These are phyloP conservation scores for Scaptomyza parva DNA, from an alignment of 2,888 invertebrate species.

Conservation along the genomic window DNA sequence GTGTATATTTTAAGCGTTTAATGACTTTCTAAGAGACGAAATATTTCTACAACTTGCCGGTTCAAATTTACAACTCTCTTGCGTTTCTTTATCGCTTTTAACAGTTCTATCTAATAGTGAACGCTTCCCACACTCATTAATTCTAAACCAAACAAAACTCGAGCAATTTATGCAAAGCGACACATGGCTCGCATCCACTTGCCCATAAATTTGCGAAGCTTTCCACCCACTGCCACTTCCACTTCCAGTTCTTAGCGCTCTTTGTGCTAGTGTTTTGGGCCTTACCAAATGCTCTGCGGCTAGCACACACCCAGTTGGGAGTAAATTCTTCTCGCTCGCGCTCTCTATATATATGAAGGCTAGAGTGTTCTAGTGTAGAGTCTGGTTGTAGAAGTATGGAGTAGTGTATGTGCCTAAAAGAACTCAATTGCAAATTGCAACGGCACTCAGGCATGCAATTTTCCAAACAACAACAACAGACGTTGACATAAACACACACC, in stretches of 20 bases:
- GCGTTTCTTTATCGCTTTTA: constrained; percentile 14
- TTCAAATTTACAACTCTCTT: constrained; percentile 6
- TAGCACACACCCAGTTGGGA: constrained; percentile 39
- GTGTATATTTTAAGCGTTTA: too few species aligned
- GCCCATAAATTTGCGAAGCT: constrained; percentile 42
- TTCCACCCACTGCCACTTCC: constrained; percentile 52
- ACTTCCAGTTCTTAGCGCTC: constrained; percentile 18
- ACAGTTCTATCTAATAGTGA: constrained; percentile 7
- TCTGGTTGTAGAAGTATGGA: background rate
- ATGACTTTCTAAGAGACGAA: too few species aligned
- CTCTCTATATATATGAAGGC: background rate
- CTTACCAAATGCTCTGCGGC: constrained; percentile 35
- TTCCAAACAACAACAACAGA: constrained; percentile 54
- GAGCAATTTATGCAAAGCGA: constrained; percentile 76
- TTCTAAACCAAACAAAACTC: constrained; percentile 71
- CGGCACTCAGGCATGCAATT: constrained; percentile 77
- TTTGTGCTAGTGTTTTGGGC: constrained; percentile 14
- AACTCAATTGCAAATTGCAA: constrained; percentile 80
- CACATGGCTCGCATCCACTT: constrained; percentile 56
- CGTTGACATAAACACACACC: constrained; percentile 31
- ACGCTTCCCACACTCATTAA: constrained; percentile 54
- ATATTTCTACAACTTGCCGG: background rate
- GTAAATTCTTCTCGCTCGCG: constrained; percentile 29
- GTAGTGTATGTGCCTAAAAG: constrained; percentile 37
- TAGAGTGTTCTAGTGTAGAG: constrained; percentile 16